Conservation (phyloP, 2,113 vertebrate species). For the Brevimyrus niger region DNA sequence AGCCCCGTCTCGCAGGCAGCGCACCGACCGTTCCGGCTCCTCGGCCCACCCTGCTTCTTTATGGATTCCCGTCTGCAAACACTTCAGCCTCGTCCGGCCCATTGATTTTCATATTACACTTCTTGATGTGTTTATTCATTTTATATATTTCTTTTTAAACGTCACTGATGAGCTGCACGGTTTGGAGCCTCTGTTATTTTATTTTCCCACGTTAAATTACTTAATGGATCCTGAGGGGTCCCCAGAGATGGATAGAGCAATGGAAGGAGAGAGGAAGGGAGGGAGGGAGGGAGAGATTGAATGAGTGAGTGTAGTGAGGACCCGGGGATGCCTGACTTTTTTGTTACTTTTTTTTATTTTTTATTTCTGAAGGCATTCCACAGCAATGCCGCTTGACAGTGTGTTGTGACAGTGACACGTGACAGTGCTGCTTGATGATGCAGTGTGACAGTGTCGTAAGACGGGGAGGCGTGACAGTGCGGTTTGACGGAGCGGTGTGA, state of each 20-base stretch:
- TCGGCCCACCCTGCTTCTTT: constrained; percentile 49
- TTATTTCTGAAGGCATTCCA: no score
- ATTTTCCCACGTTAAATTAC: constrained; percentile 61
- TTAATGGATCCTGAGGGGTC: constrained; percentile 72
- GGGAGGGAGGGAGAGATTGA: not conserved
- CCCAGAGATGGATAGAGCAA: constrained; percentile 48
- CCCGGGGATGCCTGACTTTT: not conserved
- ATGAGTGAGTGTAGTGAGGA: not conserved
- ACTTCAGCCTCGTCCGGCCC: constrained; percentile 40
- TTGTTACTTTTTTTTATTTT: not conserved
- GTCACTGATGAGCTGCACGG: constrained; percentile 64
- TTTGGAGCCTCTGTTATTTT: constrained; percentile 53
- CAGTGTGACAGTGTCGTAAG: not conserved
- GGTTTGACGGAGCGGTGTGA: not conserved
- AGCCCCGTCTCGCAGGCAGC: no score
- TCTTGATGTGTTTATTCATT: constrained; percentile 76
- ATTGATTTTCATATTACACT: constrained; percentile 72
- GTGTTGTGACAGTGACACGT: not conserved
- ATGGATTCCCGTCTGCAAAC: constrained; percentile 52
- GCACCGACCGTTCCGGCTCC: no score
- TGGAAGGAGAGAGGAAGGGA: not conserved
- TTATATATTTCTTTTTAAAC: constrained; percentile 75
- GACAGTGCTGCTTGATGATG: not conserved
- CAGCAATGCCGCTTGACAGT: not conserved
- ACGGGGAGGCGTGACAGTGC: not conserved